These are phyloP conservation scores for Phaetusa simplex DNA, from an alignment of 2,113 vertebrate genomes.

Conservation along the genomic window DNA sequence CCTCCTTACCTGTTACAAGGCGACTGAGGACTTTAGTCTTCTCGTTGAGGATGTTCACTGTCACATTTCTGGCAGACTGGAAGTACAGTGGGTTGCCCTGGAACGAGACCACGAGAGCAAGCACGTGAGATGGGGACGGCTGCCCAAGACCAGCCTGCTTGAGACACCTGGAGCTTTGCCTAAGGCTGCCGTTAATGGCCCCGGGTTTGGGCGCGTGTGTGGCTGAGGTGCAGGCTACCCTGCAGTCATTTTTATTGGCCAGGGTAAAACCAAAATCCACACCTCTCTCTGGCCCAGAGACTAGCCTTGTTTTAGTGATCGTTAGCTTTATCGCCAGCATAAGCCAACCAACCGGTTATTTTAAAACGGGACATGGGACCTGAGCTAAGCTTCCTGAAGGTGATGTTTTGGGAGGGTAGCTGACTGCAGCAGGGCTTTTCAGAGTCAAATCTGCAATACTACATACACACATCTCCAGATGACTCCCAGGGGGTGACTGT, in stretches of 20 bases:
- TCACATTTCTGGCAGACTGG: slow-evolving; percentile 96
- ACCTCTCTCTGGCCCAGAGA: background rate
- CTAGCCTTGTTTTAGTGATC: background rate
- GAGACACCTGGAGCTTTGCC: background rate
- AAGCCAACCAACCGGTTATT: background rate
- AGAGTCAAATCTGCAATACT: background rate
- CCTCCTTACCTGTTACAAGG: slow-evolving; percentile 89
- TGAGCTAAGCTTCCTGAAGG: background rate
- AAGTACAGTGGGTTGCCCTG: slow-evolving; percentile 94
- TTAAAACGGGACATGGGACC: background rate
- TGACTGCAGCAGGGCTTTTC: background rate
- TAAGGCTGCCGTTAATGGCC: background rate
- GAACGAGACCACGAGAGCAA: slow-evolving; percentile 52
- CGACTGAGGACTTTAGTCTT: slow-evolving; percentile 92
- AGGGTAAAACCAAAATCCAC: background rate
- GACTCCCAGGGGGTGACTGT: background rate
- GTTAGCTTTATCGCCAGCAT: background rate
- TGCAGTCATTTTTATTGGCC: background rate
- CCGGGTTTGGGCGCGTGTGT: background rate
- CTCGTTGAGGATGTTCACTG: slow-evolving; percentile 92
- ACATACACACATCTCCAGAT: background rate
- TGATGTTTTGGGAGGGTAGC: background rate
- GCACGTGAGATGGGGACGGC: background rate
- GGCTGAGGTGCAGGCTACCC: background rate
- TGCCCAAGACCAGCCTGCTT: background rate